A percentile compares a stretch with the other conserved stretches of the same genome.
phyloP scores from a whole-genome alignment of 2,888 invertebrate species.

The Liposcelis brunnea region DNA sequence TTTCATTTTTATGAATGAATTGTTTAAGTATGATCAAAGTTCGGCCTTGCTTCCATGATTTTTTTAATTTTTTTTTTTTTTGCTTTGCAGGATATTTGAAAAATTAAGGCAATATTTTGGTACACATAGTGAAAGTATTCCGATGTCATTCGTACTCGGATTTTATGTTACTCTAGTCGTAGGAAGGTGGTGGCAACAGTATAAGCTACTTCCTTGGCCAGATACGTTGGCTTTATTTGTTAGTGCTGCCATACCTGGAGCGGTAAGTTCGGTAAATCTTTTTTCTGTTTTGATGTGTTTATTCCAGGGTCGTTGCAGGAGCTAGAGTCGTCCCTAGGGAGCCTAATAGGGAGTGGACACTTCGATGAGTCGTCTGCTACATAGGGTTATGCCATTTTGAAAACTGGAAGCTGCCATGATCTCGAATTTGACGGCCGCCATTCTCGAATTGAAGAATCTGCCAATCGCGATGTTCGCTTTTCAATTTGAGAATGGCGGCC shows the following conservation, averaged over 20 bases:
- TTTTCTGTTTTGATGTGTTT: constrained; percentile 15
- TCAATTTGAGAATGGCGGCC: no score
- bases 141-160: constrained; percentile 88
- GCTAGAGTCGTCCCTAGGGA: no score
- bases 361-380: no score
- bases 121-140: constrained; percentile 75
- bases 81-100: constrained; percentile 62
- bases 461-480: no score
- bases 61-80: constrained; percentile 11
- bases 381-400: no score
- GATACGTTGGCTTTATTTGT: constrained; percentile 83
- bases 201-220: constrained; percentile 82
- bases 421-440: no score
- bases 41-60: background rate
- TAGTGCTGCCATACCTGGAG: constrained; percentile 79
- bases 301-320: no score
- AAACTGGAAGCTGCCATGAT: no score
- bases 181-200: constrained; percentile 92
- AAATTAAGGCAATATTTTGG: constrained; percentile 72
- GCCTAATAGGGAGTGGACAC: no score
- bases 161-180: constrained; percentile 88
- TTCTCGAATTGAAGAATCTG: no score
- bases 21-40: no score
- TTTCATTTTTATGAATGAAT: no score
- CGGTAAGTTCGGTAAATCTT: constrained; percentile 37